Conservation (phyloP, 2,797 vertebrate species). For the Cirrhinus molitorella region DNA sequence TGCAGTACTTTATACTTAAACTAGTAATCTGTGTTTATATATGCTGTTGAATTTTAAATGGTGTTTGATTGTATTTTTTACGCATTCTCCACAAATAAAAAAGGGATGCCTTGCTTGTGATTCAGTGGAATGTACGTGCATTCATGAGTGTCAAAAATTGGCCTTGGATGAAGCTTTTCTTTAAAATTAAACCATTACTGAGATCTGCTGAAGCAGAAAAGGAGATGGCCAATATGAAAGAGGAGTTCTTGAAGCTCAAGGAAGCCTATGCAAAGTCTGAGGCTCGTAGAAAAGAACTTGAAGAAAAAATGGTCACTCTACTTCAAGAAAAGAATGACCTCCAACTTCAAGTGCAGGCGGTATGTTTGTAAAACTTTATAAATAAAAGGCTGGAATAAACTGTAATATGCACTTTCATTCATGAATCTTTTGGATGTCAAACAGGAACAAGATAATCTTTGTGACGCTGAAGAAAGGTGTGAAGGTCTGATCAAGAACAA, state of each 20-base stretch:
- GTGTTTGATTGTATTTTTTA: background rate
- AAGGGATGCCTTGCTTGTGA: slow-evolving; percentile 81
- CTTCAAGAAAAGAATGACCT: slow-evolving; percentile 78
- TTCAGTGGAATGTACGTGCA: slow-evolving; percentile 86
- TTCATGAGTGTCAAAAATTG: slow-evolving; percentile 90
- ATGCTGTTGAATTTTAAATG: background rate
- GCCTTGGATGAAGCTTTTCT: slow-evolving; percentile 90
- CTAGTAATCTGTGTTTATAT: background rate
- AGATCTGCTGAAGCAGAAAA: slow-evolving; percentile 85
- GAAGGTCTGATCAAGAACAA: slow-evolving; percentile 89
- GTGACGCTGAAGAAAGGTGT: slow-evolving; percentile 87
- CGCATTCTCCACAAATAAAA: background rate
- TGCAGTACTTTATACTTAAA: background rate
- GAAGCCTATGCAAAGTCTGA: slow-evolving; percentile 77
- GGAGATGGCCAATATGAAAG: slow-evolving; percentile 80
- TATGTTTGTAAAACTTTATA: slow-evolving; percentile 45
- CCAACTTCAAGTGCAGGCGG: slow-evolving; percentile 73
- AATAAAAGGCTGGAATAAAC: background rate
- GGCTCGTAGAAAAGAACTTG: slow-evolving; percentile 73
- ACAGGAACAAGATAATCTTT: slow-evolving; percentile 88
- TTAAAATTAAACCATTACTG: slow-evolving; percentile 87
- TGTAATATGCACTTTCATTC: slow-evolving; percentile 68
- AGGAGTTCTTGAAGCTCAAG: slow-evolving; percentile 74
- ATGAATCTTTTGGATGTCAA: slow-evolving; percentile 63
- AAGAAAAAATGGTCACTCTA: slow-evolving; percentile 78